Conservation (phyloP, 2,113 vertebrate species). For the Odobenus rosmarus region DNA sequence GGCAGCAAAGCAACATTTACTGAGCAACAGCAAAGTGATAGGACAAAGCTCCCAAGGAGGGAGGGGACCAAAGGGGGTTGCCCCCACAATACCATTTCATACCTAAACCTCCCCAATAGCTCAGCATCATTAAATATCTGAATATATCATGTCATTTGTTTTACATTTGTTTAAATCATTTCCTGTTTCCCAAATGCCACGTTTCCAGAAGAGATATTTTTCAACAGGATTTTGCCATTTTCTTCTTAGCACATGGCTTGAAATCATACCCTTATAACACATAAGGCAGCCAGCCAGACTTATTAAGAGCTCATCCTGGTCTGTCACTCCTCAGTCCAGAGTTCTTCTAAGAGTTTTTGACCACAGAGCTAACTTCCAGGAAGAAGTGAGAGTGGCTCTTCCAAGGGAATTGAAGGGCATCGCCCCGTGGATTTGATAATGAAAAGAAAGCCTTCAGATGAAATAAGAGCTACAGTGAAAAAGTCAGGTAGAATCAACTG, state of each 20-base stretch:
- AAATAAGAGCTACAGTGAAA: conserved; percentile 9
- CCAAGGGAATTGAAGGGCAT: conserved; percentile 40
- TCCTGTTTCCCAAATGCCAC: conserved; percentile 25
- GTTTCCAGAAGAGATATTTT: conserved; percentile 28
- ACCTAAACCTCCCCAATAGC: neutral
- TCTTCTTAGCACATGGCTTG: neutral
- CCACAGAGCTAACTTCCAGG: neutral
- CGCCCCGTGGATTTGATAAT: neutral
- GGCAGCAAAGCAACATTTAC: too few relatives aligned
- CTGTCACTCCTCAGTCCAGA: neutral
- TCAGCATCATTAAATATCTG: neutral
- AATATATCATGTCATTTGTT: neutral
- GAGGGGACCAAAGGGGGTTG: too few relatives aligned
- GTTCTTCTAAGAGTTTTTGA: neutral
- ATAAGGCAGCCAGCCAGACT: neutral
- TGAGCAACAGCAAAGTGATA: too few relatives aligned
- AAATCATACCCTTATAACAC: neutral
- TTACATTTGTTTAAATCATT: neutral
- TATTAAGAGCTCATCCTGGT: neutral
- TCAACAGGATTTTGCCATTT: neutral
- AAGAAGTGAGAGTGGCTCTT: neutral
- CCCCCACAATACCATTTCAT: neutral
- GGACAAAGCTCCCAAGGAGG: too few relatives aligned
- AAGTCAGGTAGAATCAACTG: neutral
- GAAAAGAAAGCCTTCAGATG: conserved; percentile 47